Evolutionary conservation across 2,113 vertebrate species (phyloP).

Genomic region (Osmerus mordax): DNA sequence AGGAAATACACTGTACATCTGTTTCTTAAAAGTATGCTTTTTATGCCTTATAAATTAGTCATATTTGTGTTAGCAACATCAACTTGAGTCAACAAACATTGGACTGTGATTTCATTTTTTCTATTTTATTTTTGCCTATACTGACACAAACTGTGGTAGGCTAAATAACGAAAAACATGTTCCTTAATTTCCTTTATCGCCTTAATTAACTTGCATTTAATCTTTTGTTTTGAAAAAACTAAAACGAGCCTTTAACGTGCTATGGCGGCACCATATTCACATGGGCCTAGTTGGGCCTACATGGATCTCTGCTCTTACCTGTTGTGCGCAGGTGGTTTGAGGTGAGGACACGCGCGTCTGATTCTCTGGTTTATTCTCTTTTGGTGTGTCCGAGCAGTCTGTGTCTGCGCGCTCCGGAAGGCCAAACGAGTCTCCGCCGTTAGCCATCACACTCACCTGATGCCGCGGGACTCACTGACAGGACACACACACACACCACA

Average conservation of each 20-base stretch:
- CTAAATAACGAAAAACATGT: too few species aligned
- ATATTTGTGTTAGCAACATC: background rate
- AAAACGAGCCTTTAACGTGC: too few species aligned
- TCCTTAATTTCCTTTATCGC: too few species aligned
- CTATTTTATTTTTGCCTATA: too few species aligned
- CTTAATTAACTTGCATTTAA: too few species aligned
- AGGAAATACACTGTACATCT: constrained; percentile 2
- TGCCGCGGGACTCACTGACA: constrained; percentile 17
- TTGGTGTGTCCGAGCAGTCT: constrained; percentile 80
- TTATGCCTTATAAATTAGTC: background rate
- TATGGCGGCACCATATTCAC: too few species aligned
- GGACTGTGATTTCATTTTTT: too few species aligned
- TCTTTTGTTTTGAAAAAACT: too few species aligned
- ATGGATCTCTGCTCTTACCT: constrained; percentile 62
- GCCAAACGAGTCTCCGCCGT: constrained; percentile 85
- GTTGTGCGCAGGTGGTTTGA: constrained; percentile 82
- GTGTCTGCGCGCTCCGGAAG: constrained; percentile 79
- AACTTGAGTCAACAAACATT: too few species aligned
- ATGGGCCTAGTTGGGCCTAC: too few species aligned
- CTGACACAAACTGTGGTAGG: too few species aligned
- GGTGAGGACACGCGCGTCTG: constrained; percentile 74
- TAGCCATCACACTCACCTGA: constrained; percentile 78
- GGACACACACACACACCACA: constrained; percentile 11
- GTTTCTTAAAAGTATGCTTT: background rate
- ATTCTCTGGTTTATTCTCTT: constrained; percentile 77